These are phyloP conservation scores for Trichopria drosophilae DNA, from an alignment of 2,888 invertebrate genomes.

Conservation along the genomic window DNA sequence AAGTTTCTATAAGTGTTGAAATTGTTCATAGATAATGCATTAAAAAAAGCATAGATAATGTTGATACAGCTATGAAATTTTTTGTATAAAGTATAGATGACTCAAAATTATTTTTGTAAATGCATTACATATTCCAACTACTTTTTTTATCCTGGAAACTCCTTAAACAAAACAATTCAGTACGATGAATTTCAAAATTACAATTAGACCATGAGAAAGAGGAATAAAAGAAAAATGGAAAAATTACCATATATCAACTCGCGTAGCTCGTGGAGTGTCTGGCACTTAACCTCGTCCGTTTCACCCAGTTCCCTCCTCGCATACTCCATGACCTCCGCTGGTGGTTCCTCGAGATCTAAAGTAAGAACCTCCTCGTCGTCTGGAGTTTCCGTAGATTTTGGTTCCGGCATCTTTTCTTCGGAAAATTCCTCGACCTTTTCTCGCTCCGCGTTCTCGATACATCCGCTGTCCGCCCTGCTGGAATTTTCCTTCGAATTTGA, in stretches of 20 bases:
- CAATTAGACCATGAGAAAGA: no score
- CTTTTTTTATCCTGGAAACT: slow-evolving; percentile 15
- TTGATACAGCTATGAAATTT: no score
- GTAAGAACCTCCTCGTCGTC: slow-evolving; percentile 59
- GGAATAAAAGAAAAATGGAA: no score
- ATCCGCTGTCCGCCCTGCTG: slow-evolving; percentile 24
- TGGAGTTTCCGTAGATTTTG: slow-evolving; percentile 28
- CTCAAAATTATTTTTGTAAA: no score
- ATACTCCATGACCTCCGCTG: slow-evolving; percentile 69
- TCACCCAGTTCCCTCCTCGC: slow-evolving; percentile 72
- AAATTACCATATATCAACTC: slow-evolving; percentile 74
- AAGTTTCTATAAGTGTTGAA: no score
- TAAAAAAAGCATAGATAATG: no score
- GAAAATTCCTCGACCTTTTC: neutral
- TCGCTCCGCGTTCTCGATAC: slow-evolving; percentile 14
- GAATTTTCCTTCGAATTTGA: no score
- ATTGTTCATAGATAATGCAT: no score
- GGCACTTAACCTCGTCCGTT: slow-evolving; percentile 69
- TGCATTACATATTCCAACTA: no score
- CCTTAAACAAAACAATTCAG: slow-evolving; percentile 14
- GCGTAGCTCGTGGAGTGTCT: slow-evolving; percentile 72
- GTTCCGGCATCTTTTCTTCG: slow-evolving; percentile 36
- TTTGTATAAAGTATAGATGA: no score
- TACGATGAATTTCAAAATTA: slow-evolving; percentile 23
- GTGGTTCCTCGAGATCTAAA: slow-evolving; percentile 68